phyloP scores from a whole-genome alignment of 1,140 invertebrate genomes.

The Caenorhabditis latens region DNA sequence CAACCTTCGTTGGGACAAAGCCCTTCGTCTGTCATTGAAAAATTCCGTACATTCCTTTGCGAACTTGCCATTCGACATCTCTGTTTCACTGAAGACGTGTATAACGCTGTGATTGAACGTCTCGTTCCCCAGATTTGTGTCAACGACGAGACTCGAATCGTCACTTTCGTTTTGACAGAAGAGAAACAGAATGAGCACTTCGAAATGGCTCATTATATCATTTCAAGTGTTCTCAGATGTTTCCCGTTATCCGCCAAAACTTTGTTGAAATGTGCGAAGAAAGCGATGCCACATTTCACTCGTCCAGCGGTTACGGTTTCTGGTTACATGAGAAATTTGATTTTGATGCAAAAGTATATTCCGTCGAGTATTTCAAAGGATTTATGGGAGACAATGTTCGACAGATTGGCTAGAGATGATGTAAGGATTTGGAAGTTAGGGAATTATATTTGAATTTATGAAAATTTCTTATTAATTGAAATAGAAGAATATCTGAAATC shows the following conservation, averaged over 20 bases:
- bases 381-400: conserved; percentile 56
- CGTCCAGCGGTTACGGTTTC: neutral
- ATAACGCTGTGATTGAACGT: neutral
- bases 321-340: conserved; percentile 56
- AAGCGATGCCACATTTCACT: conserved; percentile 33
- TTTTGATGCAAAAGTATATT: conserved; percentile 51
- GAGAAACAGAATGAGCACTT: conserved; percentile 23
- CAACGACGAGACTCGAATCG: neutral
- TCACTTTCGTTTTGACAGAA: neutral
- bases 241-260: conserved; percentile 52
- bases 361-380: conserved; percentile 30
- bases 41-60: conserved; percentile 17
- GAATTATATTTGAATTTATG: too few relatives aligned
- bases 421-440: conserved; percentile 31
- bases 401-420: conserved; percentile 40
- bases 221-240: conserved; percentile 54
- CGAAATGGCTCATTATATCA: conserved; percentile 51
- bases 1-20: conserved; percentile 13
- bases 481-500: too few relatives aligned
- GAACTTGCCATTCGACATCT: conserved; percentile 22
- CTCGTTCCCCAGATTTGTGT: neutral
- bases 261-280: neutral
- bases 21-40: neutral
- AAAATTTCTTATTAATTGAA: too few relatives aligned
- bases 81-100: conserved; percentile 26